Evolutionary conservation across 2,888 invertebrate species (phyloP).

Genomic region (Diarsia mendica): DNA sequence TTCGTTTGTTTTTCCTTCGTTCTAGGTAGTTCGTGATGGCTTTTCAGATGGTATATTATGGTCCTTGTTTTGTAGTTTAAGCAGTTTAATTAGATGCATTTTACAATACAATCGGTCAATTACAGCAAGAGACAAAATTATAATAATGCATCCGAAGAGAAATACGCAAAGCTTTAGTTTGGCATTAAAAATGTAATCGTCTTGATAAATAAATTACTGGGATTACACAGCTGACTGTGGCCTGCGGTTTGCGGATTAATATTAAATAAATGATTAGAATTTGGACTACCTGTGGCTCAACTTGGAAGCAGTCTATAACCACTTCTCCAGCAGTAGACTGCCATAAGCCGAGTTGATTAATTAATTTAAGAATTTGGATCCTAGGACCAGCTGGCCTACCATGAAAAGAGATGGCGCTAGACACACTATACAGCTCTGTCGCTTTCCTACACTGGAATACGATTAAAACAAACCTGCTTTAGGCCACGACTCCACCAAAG

Average conservation of each 20-base stretch:
- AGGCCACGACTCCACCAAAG: too few species aligned
- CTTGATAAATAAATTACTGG: background rate
- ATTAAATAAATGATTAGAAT: background rate
- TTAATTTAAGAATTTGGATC: background rate
- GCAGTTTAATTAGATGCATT: background rate
- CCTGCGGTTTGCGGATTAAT: background rate
- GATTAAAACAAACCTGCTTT: too few species aligned
- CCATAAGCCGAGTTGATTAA: background rate
- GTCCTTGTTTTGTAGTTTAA: background rate
- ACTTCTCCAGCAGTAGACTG: background rate
- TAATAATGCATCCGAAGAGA: background rate
- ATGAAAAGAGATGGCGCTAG: too few species aligned
- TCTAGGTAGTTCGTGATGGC: background rate
- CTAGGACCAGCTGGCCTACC: too few species aligned
- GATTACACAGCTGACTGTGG: background rate
- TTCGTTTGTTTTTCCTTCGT: constrained; percentile 4
- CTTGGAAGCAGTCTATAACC: background rate
- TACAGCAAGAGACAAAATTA: background rate
- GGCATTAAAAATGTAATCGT: background rate
- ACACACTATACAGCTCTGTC: too few species aligned
- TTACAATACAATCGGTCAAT: background rate
- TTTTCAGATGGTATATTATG: background rate
- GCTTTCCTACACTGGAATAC: too few species aligned
- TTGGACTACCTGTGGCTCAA: background rate
- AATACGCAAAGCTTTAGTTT: background rate